Base-by-base conservation (phyloP, 2,113 vertebrate genomes). In the Typhlomys cinereus region DNA sequence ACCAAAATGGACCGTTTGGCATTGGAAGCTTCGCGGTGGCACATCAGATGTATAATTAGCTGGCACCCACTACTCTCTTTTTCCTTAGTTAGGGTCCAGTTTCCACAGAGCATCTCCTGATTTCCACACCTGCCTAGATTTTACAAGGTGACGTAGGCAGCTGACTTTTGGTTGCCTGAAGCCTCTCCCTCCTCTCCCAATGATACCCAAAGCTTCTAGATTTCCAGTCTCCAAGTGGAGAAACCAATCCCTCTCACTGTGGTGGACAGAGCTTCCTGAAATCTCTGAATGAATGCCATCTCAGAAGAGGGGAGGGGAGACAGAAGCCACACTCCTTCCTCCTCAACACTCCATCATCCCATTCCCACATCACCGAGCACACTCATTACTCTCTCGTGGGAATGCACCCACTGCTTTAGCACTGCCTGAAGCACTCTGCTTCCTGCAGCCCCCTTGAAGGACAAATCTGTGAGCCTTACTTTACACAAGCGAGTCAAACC, bases 401-500 rank as follows among this genome's bases (percentile, higher is more conserved):
- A 95, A 91, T 2, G n/a, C 29, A n/a, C 64, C 90, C 88, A 4
- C 52, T 39, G 50, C 83, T 25, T 52, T 48, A 41, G 84, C 81
- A 15, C 62, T 78, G 11, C 4, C 36, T 93, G 94, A 13, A 11
- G 23, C 13, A 88, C 86, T 80, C 50, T 85, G 36, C 66, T 85
- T 69, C 67, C 59, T 50, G 44, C 87, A 89, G 94, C 15, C 34
- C 31, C 36, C 76, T 0, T 61, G 69, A 75, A 90, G 62, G 48
- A 88, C 70, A 84, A 96, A 93, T 18, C 48, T 62, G 44, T 61
- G 79, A 81, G 66, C 69, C 13, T 27, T 23, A 95, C 94, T 82
- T 91, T 75, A 41, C 21, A 41, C n/a, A 95, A 95, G n/a, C n/a
- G n/a, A 87, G 90, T 48, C 88, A 75, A 89, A 69, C 91, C 70